Base-by-base conservation (phyloP, 2,113 vertebrate species). In the Cervus canadensis region DNA sequence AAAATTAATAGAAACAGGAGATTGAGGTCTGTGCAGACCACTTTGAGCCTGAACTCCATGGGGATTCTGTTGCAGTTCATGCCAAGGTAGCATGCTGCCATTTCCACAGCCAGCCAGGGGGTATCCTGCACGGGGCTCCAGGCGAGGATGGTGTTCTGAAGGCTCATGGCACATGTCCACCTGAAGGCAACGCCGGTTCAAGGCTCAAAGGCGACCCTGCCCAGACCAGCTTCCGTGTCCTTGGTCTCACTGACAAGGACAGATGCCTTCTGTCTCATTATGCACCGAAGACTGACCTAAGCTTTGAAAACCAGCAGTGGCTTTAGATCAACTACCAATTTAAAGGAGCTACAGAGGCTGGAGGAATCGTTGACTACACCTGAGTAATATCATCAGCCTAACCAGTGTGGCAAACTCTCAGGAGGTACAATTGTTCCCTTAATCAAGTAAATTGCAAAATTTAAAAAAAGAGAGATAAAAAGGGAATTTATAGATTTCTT, bases 121-220 rank as follows among this genome's bases (percentile, higher is more conserved):
- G 40, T 57, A 48, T 36, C 57, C 43, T 33, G 23, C 21, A 3
- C 33, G 52, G 36, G 56, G 25, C 56, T 78, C 30, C 45, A 16
- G 33, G 2, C 0, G 8, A 87, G 45, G 54, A 28, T 1, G 1
- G 23, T 5, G 67, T 30, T 59, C 83, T 50, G 30, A 26, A 15
- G 43, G 26, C 8, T 17, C 12, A 10, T 1, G 3, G 45, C 26
- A 1, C 10, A 26, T 5, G 13, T 5, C 7, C 56, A 23, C 1
- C 17, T 40, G 25, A 5, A 7, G 56, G 56, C 56, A 17, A 13
- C 4, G 0, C 71, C 5, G 2, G 45, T 6, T 59, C 13, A 17
- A 62, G 83, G 17, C 33, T 62, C 15, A 17, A 36, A 40, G 2
- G 6, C 1, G 16, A 16, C 71, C 86, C 26, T 7, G 8, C 25